Evolutionary conservation across 1,140 invertebrate genomes (phyloP), one percentile per base, ranked within the genome.

Genomic region (Ips nitidus): DNA sequence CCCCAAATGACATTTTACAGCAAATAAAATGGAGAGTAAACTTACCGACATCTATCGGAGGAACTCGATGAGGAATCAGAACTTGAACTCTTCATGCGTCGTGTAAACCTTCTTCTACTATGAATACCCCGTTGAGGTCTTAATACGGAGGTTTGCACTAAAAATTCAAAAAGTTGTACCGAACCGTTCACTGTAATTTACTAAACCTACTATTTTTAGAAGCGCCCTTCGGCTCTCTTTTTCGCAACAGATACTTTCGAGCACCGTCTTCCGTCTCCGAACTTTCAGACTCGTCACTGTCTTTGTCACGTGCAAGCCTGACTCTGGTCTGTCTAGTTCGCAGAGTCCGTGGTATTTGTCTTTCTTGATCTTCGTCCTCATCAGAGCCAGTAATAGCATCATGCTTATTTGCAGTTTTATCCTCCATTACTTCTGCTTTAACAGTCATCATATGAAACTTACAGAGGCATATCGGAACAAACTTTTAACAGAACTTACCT

Each of bases 201-300:
- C 8, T 59, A 42, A 55, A 73, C 70, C 74, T 74, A 76, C 75
- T 76, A 8, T 45, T 62, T 69, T 75, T 75, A 4, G 74, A 71
- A 4, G 71, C 62, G 41, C 60, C 71, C 69, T 78, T 79, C 7
- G 75, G 73, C 6, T 57, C 42, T 6, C 78, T 73, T 40, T 77
- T 67, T 56, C 78, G 73, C 50, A 80, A 72, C 1, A 75, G 76
- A 70, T 80, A 80, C 6, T 70, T 72, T 43, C 61, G 69, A 52
- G 73, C 60, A 67, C 71, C 66, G 61, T 72, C 66, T 37, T 71
- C 77, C 45, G 70, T 52, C 41, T 71, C 76, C 41, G 75, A 75
- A 43, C 71, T 73, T 2, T 74, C 75, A 3, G 52, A 52, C 3
- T 50, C 53, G 22, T 71, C 64, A 7, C 43, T 52, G 6, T 38